phyloP scores from a whole-genome alignment of 2,888 invertebrate genomes.

The Agonopterix arenella region DNA sequence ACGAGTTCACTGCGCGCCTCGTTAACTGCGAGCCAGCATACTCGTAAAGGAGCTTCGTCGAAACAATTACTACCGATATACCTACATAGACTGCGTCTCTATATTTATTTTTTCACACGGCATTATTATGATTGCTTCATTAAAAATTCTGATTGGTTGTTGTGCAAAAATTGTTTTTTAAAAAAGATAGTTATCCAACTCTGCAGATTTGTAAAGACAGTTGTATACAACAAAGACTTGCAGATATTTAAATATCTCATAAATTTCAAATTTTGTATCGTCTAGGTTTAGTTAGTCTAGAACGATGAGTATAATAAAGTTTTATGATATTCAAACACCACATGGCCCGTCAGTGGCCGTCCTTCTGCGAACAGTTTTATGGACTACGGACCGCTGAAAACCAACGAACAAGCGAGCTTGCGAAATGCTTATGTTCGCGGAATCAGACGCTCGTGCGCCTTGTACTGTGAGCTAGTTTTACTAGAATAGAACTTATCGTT shows the following conservation, averaged over 20 bases:
- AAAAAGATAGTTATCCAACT: neutral
- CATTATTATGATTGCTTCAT: neutral
- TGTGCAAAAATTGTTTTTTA: too few species aligned
- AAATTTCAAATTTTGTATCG: neutral
- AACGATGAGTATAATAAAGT: slow-evolving; percentile 17
- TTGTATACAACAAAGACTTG: neutral
- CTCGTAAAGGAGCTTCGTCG: slow-evolving; percentile 65
- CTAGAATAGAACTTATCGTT: slow-evolving; percentile 18
- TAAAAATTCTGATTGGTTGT: too few species aligned
- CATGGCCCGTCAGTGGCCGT: slow-evolving; percentile 51
- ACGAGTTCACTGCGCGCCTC: slow-evolving; percentile 47
- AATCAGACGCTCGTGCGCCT: slow-evolving; percentile 24
- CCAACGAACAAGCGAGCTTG: slow-evolving; percentile 50
- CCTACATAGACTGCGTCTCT: neutral
- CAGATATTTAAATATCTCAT: neutral
- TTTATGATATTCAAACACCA: slow-evolving; percentile 49
- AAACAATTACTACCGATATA: slow-evolving; percentile 43
- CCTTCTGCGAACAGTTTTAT: slow-evolving; percentile 65
- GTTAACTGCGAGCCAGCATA: slow-evolving; percentile 54
- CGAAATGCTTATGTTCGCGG: slow-evolving; percentile 42
- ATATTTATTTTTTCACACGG: neutral
- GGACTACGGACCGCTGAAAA: slow-evolving; percentile 66
- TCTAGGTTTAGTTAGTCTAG: neutral
- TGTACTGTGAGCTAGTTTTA: slow-evolving; percentile 8
- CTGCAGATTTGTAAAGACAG: neutral